Evolutionary conservation across 2,888 invertebrate species (phyloP), one percentile per base, ranked within the genome.

Genomic region (Chrysolina americana): DNA sequence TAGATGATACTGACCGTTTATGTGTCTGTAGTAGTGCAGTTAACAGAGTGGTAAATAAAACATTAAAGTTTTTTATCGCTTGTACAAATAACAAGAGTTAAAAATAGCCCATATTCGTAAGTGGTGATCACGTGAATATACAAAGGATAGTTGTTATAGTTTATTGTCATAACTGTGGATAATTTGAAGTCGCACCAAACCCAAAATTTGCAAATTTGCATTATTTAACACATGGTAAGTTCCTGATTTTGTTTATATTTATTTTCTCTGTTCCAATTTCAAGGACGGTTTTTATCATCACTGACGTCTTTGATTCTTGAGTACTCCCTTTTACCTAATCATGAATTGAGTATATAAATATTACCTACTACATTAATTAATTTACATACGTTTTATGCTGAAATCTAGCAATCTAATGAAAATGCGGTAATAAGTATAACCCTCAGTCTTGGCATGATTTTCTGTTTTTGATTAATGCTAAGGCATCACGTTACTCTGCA

Each of bases 31-130:
- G 68, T 68, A 41, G 47, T 41, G 66, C 66, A 66, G 66, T 66
- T 66, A 50, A 66, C 53, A 68, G 41, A 68, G 53, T 68, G 68
- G 68, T 68, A 68, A 59, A 68, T 68, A 53, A 68, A 53, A 68
- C 66, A 66, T 66, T 53, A 53, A 68, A 68, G 68, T 68, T 68
- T 68, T 68, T 68, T 68, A 68, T 68, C 68, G 50, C 68, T 68
- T 68, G 44, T 68, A 68, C 68, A 68, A 68, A 68, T 68, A 68
- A 68, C 68, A 36, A 36, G 53, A 68, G 68, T 53, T 68, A 68
- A 68, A 68, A 68, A 68, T 68, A 68, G 68, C 68, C 41, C 23
- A 68, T 56, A 53, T 68, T 68, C 68, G 68, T 68, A 68, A 28
- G 53, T 68, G 53, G 68, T 68, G 68, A 68, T 68, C 68, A 68